Base-by-base conservation (phyloP, 1,140 invertebrate genomes). In the Sipha flava region DNA sequence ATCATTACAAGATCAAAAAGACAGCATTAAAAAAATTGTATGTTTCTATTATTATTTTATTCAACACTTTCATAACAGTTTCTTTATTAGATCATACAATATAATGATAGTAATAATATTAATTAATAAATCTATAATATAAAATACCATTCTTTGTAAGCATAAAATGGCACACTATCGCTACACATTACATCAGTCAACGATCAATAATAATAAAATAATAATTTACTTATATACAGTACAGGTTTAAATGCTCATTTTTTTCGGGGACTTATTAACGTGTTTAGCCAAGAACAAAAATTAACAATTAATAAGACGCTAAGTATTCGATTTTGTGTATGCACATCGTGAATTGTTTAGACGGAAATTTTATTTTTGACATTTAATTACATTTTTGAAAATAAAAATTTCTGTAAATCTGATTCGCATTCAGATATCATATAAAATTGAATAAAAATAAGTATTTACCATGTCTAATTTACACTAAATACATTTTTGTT, bases 61-160 rank as follows among this genome's bases (percentile, higher is more conserved):
- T 75, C 43, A 77, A 77, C 73, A 77, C 59, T 75, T 77, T 59
- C 57, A 77, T 77, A 77, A 77, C 73, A 77, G 52, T 77, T 10
- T 54, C 9, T 54, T 12, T 21, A 49, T 37, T 54, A 75, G 14
- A 49, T 75, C 29, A 75, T 75, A 57, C 23, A 59, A 18, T 0
- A 57, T 57, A 21, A 52, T 49, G 1, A 52, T 34, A 31, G 57
- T 40, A 40, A 75, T 77, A 23, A 59, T 57, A 57, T 77, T 77
- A 77, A 73, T 73, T 31, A 34, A 73, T 73, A 52, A 73, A 23
- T 73, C 9, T 73, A 52, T 23, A 70, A 70, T 68, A 47, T 14
- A 52, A 34, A 54, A 73, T 77, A 77, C 73, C 73, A 77, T 77
- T 77, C 21, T 77, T 77, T 57, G 31, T 77, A 77, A 77, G 52